Percentiles rank a stretch among this genome's conserved stretches.
These are phyloP conservation scores for Spheniscus humboldti DNA, from an alignment of 2,797 vertebrate species.

Conservation along the genomic window DNA sequence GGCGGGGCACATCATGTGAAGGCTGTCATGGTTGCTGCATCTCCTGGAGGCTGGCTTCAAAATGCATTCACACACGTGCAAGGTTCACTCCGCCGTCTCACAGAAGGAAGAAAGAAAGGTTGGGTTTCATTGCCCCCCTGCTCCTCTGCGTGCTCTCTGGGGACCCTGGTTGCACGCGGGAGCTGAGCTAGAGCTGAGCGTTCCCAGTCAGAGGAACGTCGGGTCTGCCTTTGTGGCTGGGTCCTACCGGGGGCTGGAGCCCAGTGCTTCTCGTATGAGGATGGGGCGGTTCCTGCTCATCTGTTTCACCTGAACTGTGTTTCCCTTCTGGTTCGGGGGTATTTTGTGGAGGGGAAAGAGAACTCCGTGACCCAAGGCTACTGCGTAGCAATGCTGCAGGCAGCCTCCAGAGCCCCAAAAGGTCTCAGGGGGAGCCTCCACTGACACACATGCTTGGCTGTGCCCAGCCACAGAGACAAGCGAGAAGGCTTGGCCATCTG, in stretches of 20 bases:
- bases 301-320: not conserved
- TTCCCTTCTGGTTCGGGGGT: not conserved
- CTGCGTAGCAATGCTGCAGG: accelerated
- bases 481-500: not conserved
- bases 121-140: not conserved
- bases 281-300: accelerated
- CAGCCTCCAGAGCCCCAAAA: not conserved
- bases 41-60: not conserved
- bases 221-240: not conserved
- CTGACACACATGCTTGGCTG: not conserved
- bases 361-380: not conserved
- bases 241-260: not conserved
- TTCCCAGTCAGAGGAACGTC: accelerated
- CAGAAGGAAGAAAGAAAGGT: not conserved
- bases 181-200: not conserved
- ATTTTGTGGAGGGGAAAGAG: not conserved
- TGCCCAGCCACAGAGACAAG: not conserved
- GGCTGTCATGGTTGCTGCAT: slow-evolving; percentile 9
- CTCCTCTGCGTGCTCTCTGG: accelerated
- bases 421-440: not conserved
- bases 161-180: not conserved
- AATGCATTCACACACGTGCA: not conserved
- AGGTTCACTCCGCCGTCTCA: not conserved
- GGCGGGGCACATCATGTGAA: not conserved
- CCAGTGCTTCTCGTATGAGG: not conserved